phyloP scores from a whole-genome alignment of 30 jellyfish, hydroid and myxozoan genomes.

The Aurelia sp. region DNA sequence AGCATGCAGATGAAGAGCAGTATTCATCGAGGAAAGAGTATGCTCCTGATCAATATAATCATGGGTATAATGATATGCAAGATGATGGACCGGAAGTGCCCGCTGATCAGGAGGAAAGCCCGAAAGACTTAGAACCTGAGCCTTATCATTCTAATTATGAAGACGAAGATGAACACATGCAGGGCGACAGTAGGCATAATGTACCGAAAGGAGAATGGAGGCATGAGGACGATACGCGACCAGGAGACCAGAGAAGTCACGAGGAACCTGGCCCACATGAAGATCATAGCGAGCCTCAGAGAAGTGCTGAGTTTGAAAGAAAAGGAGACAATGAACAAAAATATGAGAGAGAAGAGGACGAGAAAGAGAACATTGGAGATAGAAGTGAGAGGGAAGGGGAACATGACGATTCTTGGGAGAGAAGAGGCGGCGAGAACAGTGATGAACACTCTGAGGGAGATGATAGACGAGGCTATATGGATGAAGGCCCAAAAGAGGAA shows the following conservation, averaged over 20 bases:
- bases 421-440: conserved; percentile 12
- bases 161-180: conserved; percentile 55
- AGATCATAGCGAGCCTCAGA: conserved; percentile 38
- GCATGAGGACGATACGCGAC: conserved; percentile 16
- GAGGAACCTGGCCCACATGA: conserved; percentile 44
- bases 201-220: conserved; percentile 70
- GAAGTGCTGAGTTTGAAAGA: conserved; percentile 25
- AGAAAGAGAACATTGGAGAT: conserved; percentile 10
- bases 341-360: conserved; percentile 21
- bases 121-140: conserved; percentile 54
- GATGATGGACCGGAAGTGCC: conserved; percentile 78
- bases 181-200: conserved; percentile 67
- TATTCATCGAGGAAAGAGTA: conserved; percentile 6
- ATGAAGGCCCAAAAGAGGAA: conserved; percentile 28
- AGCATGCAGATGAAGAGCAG: conserved; percentile 29
- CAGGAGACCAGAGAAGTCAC: conserved; percentile 27
- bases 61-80: conserved; percentile 20
- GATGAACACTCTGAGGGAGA: conserved; percentile 18
- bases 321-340: conserved; percentile 19
- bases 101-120: conserved; percentile 67
- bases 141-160: conserved; percentile 7
- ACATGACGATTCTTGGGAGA: conserved; percentile 26
- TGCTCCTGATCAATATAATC: not conserved
- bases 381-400: conserved; percentile 33
- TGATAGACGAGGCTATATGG: not conserved